phyloP scores from a whole-genome alignment of 2,113 vertebrate species.

The Rhinoderma darwinii region DNA sequence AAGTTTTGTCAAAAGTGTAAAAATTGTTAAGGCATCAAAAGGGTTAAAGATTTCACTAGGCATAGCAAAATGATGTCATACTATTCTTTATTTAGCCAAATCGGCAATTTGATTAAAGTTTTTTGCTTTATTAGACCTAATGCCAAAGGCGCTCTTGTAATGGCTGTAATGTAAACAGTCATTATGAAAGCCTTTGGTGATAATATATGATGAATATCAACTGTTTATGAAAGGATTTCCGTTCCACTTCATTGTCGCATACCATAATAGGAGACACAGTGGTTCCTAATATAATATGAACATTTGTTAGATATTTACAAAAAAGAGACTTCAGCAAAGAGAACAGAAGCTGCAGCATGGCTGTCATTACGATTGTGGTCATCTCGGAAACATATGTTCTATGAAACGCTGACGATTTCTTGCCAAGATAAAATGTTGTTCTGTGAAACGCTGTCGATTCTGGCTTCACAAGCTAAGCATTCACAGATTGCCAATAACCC shows the following conservation, averaged over 20 bases:
- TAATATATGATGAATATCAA: conserved; percentile 17
- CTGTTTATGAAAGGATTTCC: conserved; percentile 7
- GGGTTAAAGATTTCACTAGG: neutral
- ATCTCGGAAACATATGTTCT: conserved; percentile 50
- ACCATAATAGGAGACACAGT: neutral
- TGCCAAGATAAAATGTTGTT: conserved; percentile 13
- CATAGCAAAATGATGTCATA: neutral
- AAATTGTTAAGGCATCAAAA: no score
- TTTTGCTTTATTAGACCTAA: conserved; percentile 12
- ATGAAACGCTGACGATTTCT: neutral
- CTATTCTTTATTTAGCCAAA: neutral
- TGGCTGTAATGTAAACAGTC: conserved; percentile 18
- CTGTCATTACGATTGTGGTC: conserved; percentile 28
- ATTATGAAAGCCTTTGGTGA: conserved; percentile 21
- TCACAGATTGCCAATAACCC: conserved; percentile 5
- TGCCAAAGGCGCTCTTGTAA: neutral
- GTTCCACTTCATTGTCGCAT: conserved; percentile 19
- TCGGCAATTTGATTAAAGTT: neutral
- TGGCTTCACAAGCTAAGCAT: neutral
- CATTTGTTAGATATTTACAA: conserved; percentile 21
- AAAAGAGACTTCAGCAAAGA: conserved; percentile 11
- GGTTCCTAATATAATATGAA: conserved; percentile 25
- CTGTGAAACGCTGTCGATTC: neutral
- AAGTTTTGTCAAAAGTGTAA: no score
- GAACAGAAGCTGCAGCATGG: conserved; percentile 24